Conservation (phyloP, 2,113 vertebrate species). For the Cygnus buccinator region DNA sequence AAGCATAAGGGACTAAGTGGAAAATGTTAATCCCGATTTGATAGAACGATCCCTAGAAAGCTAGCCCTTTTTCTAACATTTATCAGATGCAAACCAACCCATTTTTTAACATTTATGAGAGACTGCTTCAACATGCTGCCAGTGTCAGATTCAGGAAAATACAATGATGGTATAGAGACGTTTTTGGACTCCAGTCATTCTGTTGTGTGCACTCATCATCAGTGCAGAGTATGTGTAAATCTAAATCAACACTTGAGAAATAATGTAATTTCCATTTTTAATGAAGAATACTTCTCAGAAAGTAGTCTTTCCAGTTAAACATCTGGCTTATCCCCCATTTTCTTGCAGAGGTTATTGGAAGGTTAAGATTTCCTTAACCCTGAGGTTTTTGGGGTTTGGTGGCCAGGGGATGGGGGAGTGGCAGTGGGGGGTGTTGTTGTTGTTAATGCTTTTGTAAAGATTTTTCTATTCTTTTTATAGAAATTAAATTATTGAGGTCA, state of each 20-base stretch:
- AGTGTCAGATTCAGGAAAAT: slow-evolving; percentile 1
- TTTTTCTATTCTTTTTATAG: neutral
- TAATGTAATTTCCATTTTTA: neutral
- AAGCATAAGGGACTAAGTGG: neutral
- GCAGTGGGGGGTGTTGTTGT: neutral
- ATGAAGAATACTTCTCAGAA: neutral
- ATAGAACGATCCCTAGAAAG: neutral
- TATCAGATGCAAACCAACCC: neutral
- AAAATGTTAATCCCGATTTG: slow-evolving; percentile 41
- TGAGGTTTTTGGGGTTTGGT: neutral
- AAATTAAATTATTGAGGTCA: neutral
- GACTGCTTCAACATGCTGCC: neutral
- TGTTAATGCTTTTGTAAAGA: neutral
- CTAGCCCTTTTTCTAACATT: neutral
- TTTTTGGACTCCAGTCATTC: slow-evolving; percentile 8
- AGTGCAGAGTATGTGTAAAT: slow-evolving; percentile 4
- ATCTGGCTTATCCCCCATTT: neutral
- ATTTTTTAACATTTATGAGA: slow-evolving; percentile 19
- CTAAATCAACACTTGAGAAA: neutral
- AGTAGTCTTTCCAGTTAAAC: neutral
- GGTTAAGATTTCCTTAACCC: neutral
- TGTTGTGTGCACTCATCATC: neutral
- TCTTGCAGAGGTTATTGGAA: neutral
- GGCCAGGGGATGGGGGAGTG: neutral
- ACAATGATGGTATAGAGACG: neutral